Evolutionary conservation across 2,113 vertebrate genomes (phyloP).

Genomic region (Alaudala cheleensis): DNA sequence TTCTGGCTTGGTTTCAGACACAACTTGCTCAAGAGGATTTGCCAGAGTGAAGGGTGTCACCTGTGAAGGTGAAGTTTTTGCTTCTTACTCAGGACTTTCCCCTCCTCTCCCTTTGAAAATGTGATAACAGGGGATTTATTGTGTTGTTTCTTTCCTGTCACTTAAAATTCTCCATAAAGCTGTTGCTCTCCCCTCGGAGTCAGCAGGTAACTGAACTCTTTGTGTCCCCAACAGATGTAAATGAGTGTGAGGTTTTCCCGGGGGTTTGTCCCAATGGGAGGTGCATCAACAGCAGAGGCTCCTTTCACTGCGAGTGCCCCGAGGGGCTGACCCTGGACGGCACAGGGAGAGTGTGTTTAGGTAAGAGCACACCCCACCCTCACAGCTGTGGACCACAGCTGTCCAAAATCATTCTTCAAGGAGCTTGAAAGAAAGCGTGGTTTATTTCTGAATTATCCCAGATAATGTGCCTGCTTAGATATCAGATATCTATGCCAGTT

Average conservation of each 20-base stretch:
- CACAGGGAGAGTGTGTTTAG: constrained; percentile 75
- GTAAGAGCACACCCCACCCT: constrained; percentile 34
- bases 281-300: constrained; percentile 78
- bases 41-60: constrained; percentile 74
- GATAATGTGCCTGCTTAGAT: neutral
- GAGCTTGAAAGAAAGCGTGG: neutral
- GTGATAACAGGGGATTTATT: neutral
- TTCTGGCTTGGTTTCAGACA: constrained; percentile 62
- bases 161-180: neutral
- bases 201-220: neutral
- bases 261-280: constrained; percentile 76
- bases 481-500: neutral
- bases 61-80: constrained; percentile 76
- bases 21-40: constrained; percentile 76
- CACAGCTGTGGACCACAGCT: neutral
- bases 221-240: constrained; percentile 69
- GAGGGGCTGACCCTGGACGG: constrained; percentile 75
- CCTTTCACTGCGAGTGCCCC: constrained; percentile 78
- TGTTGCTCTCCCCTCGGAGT: neutral
- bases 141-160: neutral
- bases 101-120: neutral
- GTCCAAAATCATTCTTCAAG: neutral
- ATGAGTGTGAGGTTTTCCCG: constrained; percentile 80
- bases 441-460: neutral
- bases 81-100: neutral